Percentiles rank a stretch among this genome's conserved stretches.
Conservation (phyloP, 2,797 vertebrate species). For the Rhyacichthys aspro region DNA sequence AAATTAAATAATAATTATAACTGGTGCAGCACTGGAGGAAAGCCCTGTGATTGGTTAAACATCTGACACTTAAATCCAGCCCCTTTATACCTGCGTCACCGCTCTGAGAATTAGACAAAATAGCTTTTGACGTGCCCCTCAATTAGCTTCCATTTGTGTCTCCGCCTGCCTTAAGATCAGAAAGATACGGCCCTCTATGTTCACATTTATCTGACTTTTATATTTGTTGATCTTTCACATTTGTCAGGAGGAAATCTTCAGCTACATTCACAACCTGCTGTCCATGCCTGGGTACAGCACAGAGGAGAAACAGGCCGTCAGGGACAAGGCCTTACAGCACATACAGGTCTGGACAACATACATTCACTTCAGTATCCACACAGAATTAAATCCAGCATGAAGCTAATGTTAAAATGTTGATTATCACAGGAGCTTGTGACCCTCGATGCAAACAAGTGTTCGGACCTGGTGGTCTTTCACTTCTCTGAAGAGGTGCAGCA, state of each 20-base stretch:
- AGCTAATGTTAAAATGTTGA: not conserved
- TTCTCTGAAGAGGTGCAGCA: slow-evolving; percentile 83
- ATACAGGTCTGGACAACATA: slow-evolving; percentile 87
- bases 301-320: slow-evolving; percentile 88
- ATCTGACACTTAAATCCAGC: too few relatives aligned
- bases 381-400: not conserved
- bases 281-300: slow-evolving; percentile 90
- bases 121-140: too few relatives aligned
- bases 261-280: slow-evolving; percentile 93
- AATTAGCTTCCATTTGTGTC: too few relatives aligned
- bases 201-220: not conserved
- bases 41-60: too few relatives aligned
- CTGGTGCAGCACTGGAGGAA: too few relatives aligned
- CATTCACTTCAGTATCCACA: not conserved
- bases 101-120: too few relatives aligned
- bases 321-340: slow-evolving; percentile 86
- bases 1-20: too few relatives aligned
- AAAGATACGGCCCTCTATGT: too few relatives aligned
- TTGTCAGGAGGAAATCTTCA: slow-evolving; percentile 90
- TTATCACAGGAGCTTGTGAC: slow-evolving; percentile 85
- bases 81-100: too few relatives aligned
- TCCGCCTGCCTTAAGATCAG: too few relatives aligned
- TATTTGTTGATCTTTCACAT: not conserved
- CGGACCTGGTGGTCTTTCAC: slow-evolving; percentile 88
- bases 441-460: slow-evolving; percentile 87